Conservation (phyloP, 2,797 vertebrate genomes). For the Brachyalestes nurse region DNA sequence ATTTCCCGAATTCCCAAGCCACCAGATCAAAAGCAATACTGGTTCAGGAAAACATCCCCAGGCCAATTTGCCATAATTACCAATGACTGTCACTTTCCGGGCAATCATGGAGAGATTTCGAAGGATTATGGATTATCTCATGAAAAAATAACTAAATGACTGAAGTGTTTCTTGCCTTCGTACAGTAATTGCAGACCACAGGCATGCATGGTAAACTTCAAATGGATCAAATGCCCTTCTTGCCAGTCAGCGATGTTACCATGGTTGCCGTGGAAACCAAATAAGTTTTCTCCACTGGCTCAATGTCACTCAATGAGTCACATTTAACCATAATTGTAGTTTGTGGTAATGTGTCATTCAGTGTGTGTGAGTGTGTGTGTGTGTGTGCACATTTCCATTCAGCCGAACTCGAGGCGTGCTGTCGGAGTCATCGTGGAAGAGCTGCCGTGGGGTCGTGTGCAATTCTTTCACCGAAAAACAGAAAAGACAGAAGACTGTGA, state of each 20-base stretch:
- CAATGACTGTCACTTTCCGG: neutral
- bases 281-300: constrained; percentile 69
- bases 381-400: constrained; percentile 51
- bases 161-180: constrained; percentile 17
- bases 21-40: neutral
- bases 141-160: constrained; percentile 33
- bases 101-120: neutral
- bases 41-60: neutral
- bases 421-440: constrained; percentile 62
- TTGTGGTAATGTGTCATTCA: constrained; percentile 66
- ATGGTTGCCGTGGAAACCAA: constrained; percentile 73
- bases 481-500: constrained; percentile 16
- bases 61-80: constrained; percentile 9
- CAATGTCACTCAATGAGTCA: constrained; percentile 66
- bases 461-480: neutral
- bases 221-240: constrained; percentile 39
- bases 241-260: constrained; percentile 57
- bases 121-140: constrained; percentile 42
- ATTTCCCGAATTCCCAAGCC: neutral
- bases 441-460: constrained; percentile 25
- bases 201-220: constrained; percentile 30
- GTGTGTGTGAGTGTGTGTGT: constrained; percentile 38
- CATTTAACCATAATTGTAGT: constrained; percentile 68
- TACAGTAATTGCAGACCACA: constrained; percentile 34
- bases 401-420: constrained; percentile 52